Conservation (phyloP, 2,113 vertebrate species). For the Erythrocercus mccallii region DNA sequence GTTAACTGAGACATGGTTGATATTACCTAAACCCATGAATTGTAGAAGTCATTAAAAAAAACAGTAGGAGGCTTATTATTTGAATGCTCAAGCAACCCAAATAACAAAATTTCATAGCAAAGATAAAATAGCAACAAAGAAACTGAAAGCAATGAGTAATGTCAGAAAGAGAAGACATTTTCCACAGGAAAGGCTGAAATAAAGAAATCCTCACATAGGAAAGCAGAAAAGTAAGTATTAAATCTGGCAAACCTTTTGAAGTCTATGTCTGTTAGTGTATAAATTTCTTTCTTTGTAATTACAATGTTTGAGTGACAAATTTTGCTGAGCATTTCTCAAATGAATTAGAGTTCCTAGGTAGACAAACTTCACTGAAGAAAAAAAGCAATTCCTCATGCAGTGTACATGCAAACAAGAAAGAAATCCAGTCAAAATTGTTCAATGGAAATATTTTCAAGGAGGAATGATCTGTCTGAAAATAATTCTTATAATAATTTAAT, state of each 20-base stretch:
- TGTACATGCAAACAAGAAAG: background rate
- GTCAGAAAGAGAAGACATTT: background rate
- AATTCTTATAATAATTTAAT: background rate
- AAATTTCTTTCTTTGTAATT: background rate
- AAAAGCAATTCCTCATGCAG: background rate
- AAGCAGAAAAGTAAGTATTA: background rate
- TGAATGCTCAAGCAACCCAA: background rate
- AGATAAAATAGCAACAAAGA: background rate
- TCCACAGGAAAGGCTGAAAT: background rate
- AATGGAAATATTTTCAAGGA: background rate
- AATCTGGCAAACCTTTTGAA: background rate
- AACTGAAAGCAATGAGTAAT: background rate
- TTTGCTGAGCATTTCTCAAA: background rate
- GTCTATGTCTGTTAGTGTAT: background rate
- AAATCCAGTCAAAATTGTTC: background rate
- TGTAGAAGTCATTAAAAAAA: background rate
- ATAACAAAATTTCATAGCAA: background rate
- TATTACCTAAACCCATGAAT: background rate
- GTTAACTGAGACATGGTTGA: background rate
- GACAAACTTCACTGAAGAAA: background rate
- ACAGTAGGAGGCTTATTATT: background rate
- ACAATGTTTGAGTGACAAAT: background rate
- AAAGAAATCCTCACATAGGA: background rate
- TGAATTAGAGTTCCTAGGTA: background rate
- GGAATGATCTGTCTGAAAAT: background rate